phyloP scores from a whole-genome alignment of 2,888 invertebrate species.

The Mythimna ferrago region DNA sequence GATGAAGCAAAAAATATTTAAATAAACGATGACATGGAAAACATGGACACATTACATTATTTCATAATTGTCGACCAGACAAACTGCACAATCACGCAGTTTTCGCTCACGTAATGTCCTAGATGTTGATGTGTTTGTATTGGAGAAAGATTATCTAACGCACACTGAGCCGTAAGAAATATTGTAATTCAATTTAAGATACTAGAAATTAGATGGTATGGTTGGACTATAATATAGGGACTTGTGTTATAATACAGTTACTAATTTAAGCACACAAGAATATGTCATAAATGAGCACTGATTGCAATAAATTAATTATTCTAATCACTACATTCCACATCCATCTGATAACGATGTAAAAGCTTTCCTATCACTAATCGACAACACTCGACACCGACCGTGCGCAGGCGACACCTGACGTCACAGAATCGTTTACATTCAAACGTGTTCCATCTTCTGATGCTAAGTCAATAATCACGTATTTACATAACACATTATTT shows the following conservation, averaged over 20 bases:
- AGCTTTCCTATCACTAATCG: slow-evolving; percentile 27
- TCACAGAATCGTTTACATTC: slow-evolving; percentile 38
- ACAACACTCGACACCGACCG: background rate
- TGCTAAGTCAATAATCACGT: slow-evolving; percentile 45
- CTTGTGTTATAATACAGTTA: background rate
- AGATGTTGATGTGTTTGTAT: background rate
- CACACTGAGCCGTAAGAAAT: background rate
- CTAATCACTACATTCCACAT: slow-evolving; percentile 13
- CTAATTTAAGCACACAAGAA: background rate
- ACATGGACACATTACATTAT: slow-evolving; percentile 18
- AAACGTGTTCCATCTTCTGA: slow-evolving; percentile 37
- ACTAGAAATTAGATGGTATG: background rate
- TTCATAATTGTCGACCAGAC: background rate
- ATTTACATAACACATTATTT: slow-evolving; percentile 55
- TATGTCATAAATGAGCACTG: background rate
- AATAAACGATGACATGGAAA: slow-evolving; percentile 23
- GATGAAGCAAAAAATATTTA: slow-evolving; percentile 21
- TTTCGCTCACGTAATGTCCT: slow-evolving; percentile 21
- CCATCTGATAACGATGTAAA: slow-evolving; percentile 31
- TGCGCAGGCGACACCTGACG: slow-evolving; percentile 38
- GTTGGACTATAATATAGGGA: background rate
- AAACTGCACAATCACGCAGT: slow-evolving; percentile 21
- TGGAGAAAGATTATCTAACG: background rate
- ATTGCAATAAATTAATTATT: background rate
- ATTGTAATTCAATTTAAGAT: too few relatives aligned